Evolutionary conservation across 2,888 invertebrate species (phyloP).

Genomic region (Drosophila subquinaria): DNA sequence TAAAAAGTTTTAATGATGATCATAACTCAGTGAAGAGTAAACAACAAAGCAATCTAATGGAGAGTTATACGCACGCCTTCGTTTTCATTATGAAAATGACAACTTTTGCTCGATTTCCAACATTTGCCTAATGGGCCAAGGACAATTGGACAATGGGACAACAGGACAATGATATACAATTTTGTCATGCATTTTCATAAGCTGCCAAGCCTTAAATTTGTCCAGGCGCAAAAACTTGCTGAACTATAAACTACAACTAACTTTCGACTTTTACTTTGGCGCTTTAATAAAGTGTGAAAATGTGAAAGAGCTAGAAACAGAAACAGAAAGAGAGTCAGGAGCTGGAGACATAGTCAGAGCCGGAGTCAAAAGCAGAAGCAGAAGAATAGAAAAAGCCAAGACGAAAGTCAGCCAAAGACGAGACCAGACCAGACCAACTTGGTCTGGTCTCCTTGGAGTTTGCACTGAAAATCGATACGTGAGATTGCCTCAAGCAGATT

Average conservation of each 20-base stretch:
- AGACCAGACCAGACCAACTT: constrained; percentile 38
- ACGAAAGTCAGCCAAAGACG: constrained; percentile 15
- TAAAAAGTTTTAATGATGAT: constrained; percentile 57
- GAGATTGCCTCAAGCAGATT: constrained; percentile 55
- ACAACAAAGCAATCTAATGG: constrained; percentile 50
- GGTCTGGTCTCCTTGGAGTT: constrained; percentile 43
- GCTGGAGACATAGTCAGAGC: neutral
- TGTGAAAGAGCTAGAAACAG: constrained; percentile 45
- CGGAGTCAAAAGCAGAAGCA: neutral
- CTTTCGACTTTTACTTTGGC: constrained; percentile 74
- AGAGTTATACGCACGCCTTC: constrained; percentile 58
- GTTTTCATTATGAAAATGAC: constrained; percentile 58
- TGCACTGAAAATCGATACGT: constrained; percentile 74
- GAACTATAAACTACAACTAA: constrained; percentile 72
- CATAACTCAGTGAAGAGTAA: constrained; percentile 55
- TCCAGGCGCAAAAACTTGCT: constrained; percentile 23
- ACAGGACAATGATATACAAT: constrained; percentile 21
- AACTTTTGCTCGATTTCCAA: constrained; percentile 26
- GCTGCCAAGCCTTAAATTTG: constrained; percentile 51
- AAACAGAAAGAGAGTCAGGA: constrained; percentile 3
- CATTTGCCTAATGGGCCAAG: constrained; percentile 46
- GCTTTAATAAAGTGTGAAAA: constrained; percentile 82
- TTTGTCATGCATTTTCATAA: constrained; percentile 65
- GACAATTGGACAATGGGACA: constrained; percentile 12
- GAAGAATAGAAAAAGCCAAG: constrained; percentile 21